Base-by-base conservation (phyloP, 2,888 invertebrate genomes). In the Nomada flava region DNA sequence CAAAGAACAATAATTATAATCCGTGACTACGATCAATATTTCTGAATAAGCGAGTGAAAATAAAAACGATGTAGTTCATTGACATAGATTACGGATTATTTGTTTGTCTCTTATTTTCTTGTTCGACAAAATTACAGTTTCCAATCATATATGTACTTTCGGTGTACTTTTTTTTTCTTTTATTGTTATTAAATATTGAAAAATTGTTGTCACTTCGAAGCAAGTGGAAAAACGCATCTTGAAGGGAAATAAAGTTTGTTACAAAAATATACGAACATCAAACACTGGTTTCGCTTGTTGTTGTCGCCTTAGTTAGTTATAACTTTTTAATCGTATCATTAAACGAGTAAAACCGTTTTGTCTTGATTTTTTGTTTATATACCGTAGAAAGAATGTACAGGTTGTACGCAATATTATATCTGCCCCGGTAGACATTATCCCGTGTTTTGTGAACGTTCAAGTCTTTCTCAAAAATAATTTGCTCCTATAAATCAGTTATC, bases 251-350 rank as follows among this genome's bases (percentile, higher is more conserved):
- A 79, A 71, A 62, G 55, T 23, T 67, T 47, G 63, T 64, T 85
- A 82, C 69, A 85, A 85, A 85, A 85, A 78, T 85, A 82, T 85
- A 85, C 36, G 81, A 77, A 77, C 59, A 70, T 29, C 67, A 81
- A 73, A 23, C 64, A 52, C 53, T 44, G 36, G 63, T 20, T 73
- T 36, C 36, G 36, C 36, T 76, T n/a, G 2, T 68, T 71, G 44
- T 82, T 18, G 53, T 42, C 29, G 26, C 18, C 59, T 75, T 69
- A 82, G 23, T 42, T 70, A 59, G 75, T 26, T 65, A 60, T 75
- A 82, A 70, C 65, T 60, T 59, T 59, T 55, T 50, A 53, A 57
- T 26, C 44, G 67, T 67, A 63, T 64, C 63, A 18, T 50, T 50
- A 82, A 82, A 82, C 36, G 44, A 72, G 60, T 69, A 72, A 72